phyloP scores from a whole-genome alignment of 2,113 vertebrate genomes.

The Solenodon paradoxus region DNA sequence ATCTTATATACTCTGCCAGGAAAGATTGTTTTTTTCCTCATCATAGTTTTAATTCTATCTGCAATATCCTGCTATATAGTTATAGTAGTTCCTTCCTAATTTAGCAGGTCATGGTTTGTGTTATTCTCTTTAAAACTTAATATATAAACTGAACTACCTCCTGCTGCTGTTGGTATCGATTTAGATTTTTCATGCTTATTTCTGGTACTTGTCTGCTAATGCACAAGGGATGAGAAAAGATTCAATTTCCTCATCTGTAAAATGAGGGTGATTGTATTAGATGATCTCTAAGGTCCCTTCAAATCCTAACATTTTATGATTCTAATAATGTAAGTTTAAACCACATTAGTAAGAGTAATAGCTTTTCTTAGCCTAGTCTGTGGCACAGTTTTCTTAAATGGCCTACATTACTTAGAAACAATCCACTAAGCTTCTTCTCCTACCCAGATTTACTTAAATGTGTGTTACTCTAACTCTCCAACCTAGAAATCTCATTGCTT shows the following conservation, averaged over 20 bases:
- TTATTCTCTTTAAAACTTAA: constrained; percentile 33
- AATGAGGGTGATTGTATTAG: constrained; percentile 18
- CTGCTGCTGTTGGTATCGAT: not conserved
- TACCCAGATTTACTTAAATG: not conserved
- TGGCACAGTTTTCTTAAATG: constrained; percentile 37
- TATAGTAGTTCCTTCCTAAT: not conserved
- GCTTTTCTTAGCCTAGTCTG: constrained; percentile 35
- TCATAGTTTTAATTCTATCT: not conserved
- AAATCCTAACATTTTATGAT: constrained; percentile 50
- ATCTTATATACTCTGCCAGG: not conserved
- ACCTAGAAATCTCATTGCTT: not conserved
- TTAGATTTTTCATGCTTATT: constrained; percentile 57
- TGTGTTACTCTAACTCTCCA: not conserved
- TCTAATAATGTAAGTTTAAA: constrained; percentile 66
- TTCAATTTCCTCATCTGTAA: constrained; percentile 43
- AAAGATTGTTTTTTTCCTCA: not conserved
- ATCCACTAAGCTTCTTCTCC: not conserved
- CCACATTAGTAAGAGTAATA: constrained; percentile 41
- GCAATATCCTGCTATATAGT: not conserved
- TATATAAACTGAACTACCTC: not conserved
- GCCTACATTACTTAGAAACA: constrained; percentile 50
- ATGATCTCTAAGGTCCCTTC: constrained; percentile 41
- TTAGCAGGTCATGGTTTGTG: constrained; percentile 31
- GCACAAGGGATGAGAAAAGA: not conserved
- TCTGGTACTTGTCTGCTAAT: not conserved